These are phyloP conservation scores for Seira musarum DNA, from an alignment of 2,888 invertebrate species.

Conservation along the genomic window DNA sequence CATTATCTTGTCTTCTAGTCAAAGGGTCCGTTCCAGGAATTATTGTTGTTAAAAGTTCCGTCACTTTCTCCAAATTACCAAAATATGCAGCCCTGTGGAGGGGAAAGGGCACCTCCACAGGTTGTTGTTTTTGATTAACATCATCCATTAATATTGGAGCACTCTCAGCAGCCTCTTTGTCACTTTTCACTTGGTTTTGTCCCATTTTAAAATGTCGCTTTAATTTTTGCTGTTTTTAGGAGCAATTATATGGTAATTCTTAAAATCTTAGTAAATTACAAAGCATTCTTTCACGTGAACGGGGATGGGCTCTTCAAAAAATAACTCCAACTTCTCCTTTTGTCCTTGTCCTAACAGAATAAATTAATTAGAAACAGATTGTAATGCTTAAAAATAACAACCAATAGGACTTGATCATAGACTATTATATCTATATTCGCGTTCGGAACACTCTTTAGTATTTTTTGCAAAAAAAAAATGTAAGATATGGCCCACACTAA, in stretches of 20 bases:
- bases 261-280: not conserved
- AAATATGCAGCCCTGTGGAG: conserved; percentile 60
- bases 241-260: not conserved
- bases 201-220: conserved; percentile 49
- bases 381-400: conserved; percentile 48
- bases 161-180: conserved; percentile 43
- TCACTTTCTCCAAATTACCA: conserved; percentile 57
- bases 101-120: conserved; percentile 40
- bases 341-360: too few species aligned
- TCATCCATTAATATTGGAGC: conserved; percentile 56
- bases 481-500: conserved; percentile 10
- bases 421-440: conserved; percentile 10
- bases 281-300: not conserved
- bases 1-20: conserved; percentile 50
- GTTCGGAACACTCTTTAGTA: too few species aligned
- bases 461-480: too few species aligned
- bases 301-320: not conserved
- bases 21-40: conserved; percentile 50
- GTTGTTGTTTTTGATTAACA: conserved; percentile 32
- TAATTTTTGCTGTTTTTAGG: not conserved
- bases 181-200: conserved; percentile 60
- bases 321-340: too few species aligned
- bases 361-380: conserved; percentile 16
- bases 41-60: conserved; percentile 46
- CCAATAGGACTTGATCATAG: conserved; percentile 24